Conservation (phyloP, 92 coral and sea anemone species). For the Phenganax subtilis region DNA sequence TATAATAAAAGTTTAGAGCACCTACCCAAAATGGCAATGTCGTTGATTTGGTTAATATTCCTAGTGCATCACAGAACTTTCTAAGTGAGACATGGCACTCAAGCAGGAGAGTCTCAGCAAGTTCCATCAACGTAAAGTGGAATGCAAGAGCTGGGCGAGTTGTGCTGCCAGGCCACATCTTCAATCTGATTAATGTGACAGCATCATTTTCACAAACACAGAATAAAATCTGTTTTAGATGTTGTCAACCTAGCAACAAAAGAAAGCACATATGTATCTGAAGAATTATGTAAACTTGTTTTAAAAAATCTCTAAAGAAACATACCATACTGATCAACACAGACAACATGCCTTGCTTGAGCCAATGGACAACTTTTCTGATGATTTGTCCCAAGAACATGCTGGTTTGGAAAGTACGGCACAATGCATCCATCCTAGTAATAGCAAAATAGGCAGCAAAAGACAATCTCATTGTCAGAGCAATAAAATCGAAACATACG, state of each 20-base stretch:
- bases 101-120: background rate
- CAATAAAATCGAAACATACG: background rate
- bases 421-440: background rate
- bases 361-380: background rate
- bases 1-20: too few species aligned
- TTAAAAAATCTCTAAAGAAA: background rate
- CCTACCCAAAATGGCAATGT: constrained; percentile 9
- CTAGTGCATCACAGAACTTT: constrained; percentile 14
- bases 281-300: background rate
- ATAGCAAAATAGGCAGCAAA: background rate
- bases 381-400: background rate
- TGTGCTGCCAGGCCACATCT: constrained; percentile 12
- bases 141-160: background rate
- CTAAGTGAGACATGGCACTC: constrained; percentile 20
- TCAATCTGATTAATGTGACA: constrained; percentile 3
- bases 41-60: background rate
- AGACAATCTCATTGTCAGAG: background rate
- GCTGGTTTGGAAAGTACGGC: constrained; percentile 7
- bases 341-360: background rate
- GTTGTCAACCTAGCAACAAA: background rate
- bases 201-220: constrained; percentile 1
- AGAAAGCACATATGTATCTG: background rate
- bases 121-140: background rate
- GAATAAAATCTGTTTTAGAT: background rate
- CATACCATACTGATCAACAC: constrained; percentile 11